Evolutionary conservation across 2,113 vertebrate species (phyloP), one percentile per base, ranked within the genome.

Genomic region (Aptenodytes forsteri): DNA sequence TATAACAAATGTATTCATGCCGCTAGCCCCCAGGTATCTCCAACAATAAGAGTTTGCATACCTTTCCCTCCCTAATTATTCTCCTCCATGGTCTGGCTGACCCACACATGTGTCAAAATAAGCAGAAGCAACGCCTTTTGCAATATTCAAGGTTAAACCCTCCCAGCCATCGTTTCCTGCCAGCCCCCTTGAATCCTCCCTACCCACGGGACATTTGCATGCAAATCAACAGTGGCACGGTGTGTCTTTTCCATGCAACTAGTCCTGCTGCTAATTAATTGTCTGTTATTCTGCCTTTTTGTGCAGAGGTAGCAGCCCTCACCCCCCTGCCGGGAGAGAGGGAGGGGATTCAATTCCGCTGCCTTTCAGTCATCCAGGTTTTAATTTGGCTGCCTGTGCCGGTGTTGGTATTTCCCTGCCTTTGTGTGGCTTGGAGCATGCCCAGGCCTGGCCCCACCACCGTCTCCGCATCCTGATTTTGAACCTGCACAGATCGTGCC

Each of bases 1-100:
- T 96, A 95, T 82, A 96, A 94, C 95, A 97, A 96, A 95, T 96
- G 69, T 91, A 96, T 95, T 97, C 92, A 89, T 62, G 79, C 95
- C 64, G 5, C 75, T 95, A 87, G 72, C 89, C 94, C 89, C 82
- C 95, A 93, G 97, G 94, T 97, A 95, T 77, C 93, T 78, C 44
- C 91, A 95, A 90, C 90, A 97, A 96, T 86, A 90, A 81, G 93
- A 94, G 71, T 96, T 71, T 93, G 93, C 89, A 77, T 93, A 91
- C 91, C 71, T 94, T 81, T 81, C 82, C 78, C 89, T 96, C 87
- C 84, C 84, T 96, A 95, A 97, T 97, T 96, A 96, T 88, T 94
- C 91, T 91, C 87, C 67, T 96, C 87, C 78, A 0, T 78, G 89
- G 89, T 77, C 70, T 85, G 94, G 78, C 94, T 96, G 94, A 96